These are phyloP conservation scores for Acromyrmex charruanus DNA, from an alignment of 1,140 invertebrate genomes.

Conservation along the genomic window DNA sequence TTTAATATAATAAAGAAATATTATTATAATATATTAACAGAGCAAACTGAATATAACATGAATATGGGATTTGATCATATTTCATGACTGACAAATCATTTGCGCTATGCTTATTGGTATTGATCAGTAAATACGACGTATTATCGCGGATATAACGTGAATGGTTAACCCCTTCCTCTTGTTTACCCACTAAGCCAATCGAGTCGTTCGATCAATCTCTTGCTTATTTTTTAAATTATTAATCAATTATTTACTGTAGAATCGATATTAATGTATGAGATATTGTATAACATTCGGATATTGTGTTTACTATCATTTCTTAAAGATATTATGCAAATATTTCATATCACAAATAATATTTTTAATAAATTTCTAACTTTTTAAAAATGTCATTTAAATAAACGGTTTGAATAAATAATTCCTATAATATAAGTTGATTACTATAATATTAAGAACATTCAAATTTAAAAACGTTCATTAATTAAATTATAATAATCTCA, in stretches of 20 bases:
- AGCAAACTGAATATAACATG: neutral
- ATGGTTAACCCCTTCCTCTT: constrained; percentile 10
- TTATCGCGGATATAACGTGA: constrained; percentile 16
- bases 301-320: constrained; percentile 13
- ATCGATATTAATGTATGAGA: constrained; percentile 2
- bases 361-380: neutral
- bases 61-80: constrained; percentile 28
- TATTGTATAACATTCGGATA: neutral
- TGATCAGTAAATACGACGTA: constrained; percentile 13
- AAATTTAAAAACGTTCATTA: neutral
- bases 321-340: neutral
- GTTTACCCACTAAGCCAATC: constrained; percentile 37
- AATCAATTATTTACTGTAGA: neutral
- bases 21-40: neutral
- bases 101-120: constrained; percentile 19
- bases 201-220: constrained; percentile 18
- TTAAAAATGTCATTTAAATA: neutral
- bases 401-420: neutral
- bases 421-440: neutral
- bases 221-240: constrained; percentile 17
- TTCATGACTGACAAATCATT: constrained; percentile 33
- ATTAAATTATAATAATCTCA: neutral
- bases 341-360: neutral
- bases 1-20: neutral
- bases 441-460: neutral